Conservation (phyloP, 2,888 invertebrate genomes). For the Bombyx huttoni region DNA sequence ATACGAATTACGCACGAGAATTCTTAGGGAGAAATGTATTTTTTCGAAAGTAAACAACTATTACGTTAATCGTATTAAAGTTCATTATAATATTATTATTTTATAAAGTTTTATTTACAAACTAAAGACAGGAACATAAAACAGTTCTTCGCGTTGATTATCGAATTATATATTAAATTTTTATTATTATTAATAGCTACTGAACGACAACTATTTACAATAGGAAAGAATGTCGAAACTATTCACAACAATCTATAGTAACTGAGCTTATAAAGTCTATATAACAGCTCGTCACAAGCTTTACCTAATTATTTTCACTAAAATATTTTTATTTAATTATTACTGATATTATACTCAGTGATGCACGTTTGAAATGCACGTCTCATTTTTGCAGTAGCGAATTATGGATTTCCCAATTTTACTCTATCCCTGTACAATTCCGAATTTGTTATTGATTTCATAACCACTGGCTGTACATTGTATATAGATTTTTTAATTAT, state of each 20-base stretch:
- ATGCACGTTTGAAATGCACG: conserved; percentile 28
- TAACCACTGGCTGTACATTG: conserved; percentile 7
- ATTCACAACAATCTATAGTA: conserved; percentile 47
- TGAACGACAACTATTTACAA: conserved; percentile 58
- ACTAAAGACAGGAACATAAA: conserved; percentile 69
- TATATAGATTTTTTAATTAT: conserved; percentile 6
- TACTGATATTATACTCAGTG: conserved; percentile 23
- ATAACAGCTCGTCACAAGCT: conserved; percentile 59
- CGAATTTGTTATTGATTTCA: conserved; percentile 50
- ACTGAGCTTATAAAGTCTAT: conserved; percentile 55
- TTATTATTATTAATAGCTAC: conserved; percentile 34
- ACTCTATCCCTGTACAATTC: conserved; percentile 68
- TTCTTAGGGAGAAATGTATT: conserved; percentile 3
- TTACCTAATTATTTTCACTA: conserved; percentile 18
- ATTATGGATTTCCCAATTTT: conserved; percentile 29
- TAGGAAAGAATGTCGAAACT: conserved; percentile 44
- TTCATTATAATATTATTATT: conserved; percentile 28
- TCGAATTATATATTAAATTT: conserved; percentile 63
- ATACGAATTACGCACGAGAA: conserved; percentile 49
- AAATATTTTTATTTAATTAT: conserved; percentile 19
- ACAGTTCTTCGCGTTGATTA: conserved; percentile 62
- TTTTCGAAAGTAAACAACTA: conserved; percentile 30
- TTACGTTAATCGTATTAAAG: conserved; percentile 24
- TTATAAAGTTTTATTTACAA: conserved; percentile 60
- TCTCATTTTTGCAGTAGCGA: conserved; percentile 24